Conservation (phyloP, 2,888 invertebrate species). For the Cheilosia soror region DNA sequence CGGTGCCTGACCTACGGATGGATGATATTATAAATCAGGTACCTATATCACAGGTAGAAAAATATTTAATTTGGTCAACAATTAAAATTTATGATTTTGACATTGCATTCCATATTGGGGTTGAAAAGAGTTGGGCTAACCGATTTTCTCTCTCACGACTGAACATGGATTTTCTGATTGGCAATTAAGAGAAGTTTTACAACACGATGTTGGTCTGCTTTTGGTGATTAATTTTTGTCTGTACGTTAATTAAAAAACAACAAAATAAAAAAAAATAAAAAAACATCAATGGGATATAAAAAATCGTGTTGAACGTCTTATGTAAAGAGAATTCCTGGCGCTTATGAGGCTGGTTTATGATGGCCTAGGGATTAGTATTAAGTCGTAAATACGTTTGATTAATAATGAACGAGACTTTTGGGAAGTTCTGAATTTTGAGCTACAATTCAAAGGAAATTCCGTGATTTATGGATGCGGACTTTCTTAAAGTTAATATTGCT, state of each 20-base stretch:
- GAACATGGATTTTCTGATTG: constrained; percentile 19
- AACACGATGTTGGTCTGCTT: constrained; percentile 1
- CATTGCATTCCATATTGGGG: constrained; percentile 33
- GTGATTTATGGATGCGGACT: too few relatives aligned
- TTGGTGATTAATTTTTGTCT: constrained; percentile 21
- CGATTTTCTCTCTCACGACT: constrained; percentile 20
- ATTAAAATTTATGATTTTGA: constrained; percentile 65
- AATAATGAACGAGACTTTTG: too few relatives aligned
- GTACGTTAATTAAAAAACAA: neutral
- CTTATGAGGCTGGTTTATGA: too few relatives aligned
- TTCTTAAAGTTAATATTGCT: too few relatives aligned
- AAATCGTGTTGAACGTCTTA: neutral
- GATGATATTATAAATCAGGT: constrained; percentile 38
- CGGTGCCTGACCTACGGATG: neutral
- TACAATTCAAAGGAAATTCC: too few relatives aligned
- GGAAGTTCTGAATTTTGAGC: too few relatives aligned
- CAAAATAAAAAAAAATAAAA: neutral
- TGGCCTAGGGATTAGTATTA: too few relatives aligned
- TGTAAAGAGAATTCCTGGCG: too few relatives aligned
- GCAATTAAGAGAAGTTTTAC: constrained; percentile 26
- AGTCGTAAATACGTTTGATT: too few relatives aligned
- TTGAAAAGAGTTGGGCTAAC: constrained; percentile 1
- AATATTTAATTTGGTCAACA: constrained; percentile 48
- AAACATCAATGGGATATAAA: neutral
- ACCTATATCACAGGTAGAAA: constrained; percentile 29